A percentile compares a stretch with the other conserved stretches of the same genome.
These are phyloP conservation scores for Romanogobio albipinnatus DNA, from an alignment of 2,113 vertebrate genomes.

Conservation along the genomic window DNA sequence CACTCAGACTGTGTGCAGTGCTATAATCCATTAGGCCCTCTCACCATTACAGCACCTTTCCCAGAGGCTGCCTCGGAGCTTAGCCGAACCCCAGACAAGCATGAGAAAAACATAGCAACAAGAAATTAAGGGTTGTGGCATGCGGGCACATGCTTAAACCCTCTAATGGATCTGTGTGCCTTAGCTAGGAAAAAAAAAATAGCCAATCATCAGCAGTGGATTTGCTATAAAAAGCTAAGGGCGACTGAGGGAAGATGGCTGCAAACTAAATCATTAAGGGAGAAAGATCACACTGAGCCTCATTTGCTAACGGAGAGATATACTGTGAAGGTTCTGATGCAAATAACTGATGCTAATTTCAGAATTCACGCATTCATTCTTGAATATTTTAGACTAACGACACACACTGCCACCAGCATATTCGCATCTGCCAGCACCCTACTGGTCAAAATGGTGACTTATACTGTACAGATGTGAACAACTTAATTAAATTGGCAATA, in stretches of 20 bases:
- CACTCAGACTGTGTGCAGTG: slow-evolving; percentile 55
- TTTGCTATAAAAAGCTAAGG: slow-evolving; percentile 32
- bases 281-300: slow-evolving; percentile 19
- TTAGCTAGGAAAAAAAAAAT: neutral
- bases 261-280: neutral
- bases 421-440: neutral
- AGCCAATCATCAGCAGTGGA: slow-evolving; percentile 12
- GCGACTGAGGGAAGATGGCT: neutral
- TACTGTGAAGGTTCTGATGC: slow-evolving; percentile 10
- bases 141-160: slow-evolving; percentile 21
- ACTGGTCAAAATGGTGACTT: slow-evolving; percentile 16
- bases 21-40: slow-evolving; percentile 58
- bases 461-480: slow-evolving; percentile 1
- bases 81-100: slow-evolving; percentile 32
- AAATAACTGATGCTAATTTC: slow-evolving; percentile 13
- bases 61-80: slow-evolving; percentile 7
- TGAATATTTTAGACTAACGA: neutral
- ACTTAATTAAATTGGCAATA: neutral
- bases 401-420: neutral
- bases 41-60: slow-evolving; percentile 35
- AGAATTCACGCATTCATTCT: slow-evolving; percentile 1
- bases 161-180: slow-evolving; percentile 19
- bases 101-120: slow-evolving; percentile 21
- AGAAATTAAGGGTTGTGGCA: slow-evolving; percentile 40
- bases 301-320: slow-evolving; percentile 22